A percentile compares a stretch with the other conserved stretches of the same genome.
Conservation (phyloP, 2,113 vertebrate species). For the Physeter macrocephalus region DNA sequence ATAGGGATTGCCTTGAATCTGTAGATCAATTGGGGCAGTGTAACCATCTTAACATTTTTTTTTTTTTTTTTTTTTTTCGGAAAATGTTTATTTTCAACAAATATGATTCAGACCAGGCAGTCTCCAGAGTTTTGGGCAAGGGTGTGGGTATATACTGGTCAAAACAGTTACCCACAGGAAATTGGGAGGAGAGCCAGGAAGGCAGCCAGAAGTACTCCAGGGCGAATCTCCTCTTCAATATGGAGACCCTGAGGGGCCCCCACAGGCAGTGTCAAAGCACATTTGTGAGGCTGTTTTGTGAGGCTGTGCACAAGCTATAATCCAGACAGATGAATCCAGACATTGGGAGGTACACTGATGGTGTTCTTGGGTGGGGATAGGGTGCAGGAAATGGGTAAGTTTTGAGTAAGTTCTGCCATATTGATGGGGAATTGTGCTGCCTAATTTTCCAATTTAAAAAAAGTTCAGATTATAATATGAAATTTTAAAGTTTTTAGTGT, state of each 20-base stretch:
- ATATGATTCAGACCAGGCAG: background rate
- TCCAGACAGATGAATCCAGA: no score
- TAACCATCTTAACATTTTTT: background rate
- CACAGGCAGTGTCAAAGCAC: background rate
- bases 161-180: background rate
- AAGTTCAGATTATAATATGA: background rate
- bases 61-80: no score
- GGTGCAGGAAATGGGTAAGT: background rate
- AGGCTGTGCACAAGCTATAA: background rate
- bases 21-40: background rate
- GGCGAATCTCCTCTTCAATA: background rate
- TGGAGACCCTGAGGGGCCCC: background rate
- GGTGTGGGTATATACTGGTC: background rate
- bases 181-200: background rate
- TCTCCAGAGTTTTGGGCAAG: background rate
- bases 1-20: background rate
- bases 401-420: background rate
- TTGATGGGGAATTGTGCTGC: background rate
- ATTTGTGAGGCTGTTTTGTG: background rate
- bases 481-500: background rate
- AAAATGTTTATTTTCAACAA: background rate
- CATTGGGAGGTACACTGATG: fast-evolving
- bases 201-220: background rate
- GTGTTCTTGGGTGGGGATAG: background rate
- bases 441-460: background rate